Percentiles rank a stretch among this genome's conserved stretches.
These are phyloP conservation scores for Dicerorhinus sumatrensis DNA, from an alignment of 2,113 vertebrate species.

Conservation along the genomic window DNA sequence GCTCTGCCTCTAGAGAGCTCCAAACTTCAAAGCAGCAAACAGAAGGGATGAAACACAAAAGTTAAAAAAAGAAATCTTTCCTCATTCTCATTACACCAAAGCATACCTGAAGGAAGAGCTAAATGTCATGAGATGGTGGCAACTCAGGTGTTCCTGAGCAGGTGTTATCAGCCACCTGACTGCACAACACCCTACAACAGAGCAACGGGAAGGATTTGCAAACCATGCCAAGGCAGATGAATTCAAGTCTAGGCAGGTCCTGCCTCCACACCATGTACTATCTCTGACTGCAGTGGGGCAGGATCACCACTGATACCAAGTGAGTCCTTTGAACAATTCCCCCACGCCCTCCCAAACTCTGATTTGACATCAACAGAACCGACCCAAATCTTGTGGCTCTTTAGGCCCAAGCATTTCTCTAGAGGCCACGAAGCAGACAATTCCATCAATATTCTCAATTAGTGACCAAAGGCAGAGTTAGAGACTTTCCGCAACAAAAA, in stretches of 20 bases:
- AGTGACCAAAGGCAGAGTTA: slow-evolving; percentile 24
- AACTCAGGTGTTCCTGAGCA: neutral
- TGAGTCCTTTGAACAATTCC: neutral
- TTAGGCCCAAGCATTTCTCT: neutral
- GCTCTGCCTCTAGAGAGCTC: neutral
- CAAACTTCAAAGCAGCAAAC: slow-evolving; percentile 12
- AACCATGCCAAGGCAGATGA: neutral
- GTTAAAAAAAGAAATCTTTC: neutral
- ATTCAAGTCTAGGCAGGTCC: neutral
- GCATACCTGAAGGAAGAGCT: neutral
- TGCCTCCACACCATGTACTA: neutral
- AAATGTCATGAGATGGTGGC: neutral
- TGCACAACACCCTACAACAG: neutral
- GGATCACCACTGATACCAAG: neutral
- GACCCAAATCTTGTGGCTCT: neutral
- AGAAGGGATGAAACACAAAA: neutral
- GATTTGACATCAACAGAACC: neutral
- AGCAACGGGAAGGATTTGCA: neutral
- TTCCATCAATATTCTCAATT: neutral
- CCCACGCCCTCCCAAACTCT: neutral
- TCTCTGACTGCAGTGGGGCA: neutral
- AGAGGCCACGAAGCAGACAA: slow-evolving; percentile 14
- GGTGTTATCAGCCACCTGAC: neutral
- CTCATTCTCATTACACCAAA: neutral
- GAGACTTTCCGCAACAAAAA: neutral